Evolutionary conservation across 2,888 invertebrate species (phyloP), one percentile per base, ranked within the genome.

Genomic region (Margaritifera margaritifera): DNA sequence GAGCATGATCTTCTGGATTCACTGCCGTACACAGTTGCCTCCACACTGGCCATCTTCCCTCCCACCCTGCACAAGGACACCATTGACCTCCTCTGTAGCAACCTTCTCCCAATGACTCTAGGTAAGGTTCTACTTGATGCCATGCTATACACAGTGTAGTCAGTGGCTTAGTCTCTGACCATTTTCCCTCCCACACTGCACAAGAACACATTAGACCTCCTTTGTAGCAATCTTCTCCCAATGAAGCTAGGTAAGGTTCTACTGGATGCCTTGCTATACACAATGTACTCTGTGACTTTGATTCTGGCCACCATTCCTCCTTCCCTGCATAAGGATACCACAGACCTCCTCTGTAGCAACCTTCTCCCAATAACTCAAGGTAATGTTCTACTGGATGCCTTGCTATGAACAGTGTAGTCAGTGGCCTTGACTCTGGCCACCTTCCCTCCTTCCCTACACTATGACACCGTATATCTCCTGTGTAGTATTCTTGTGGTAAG

Each of bases 1-100:
- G 98, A 99, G 89, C 95, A 96, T 89, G 98, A 99, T 88, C 92
- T 96, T 87, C 95, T 99, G 81, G 98, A 99, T 91, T 96, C 96
- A 86, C 92, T 99, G 83, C 97, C 99, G 27, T 97, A 97, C 90
- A 92, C 97, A 82, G 95, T 97, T 62, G 98, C 99, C 64, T 96
- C 96, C 82, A 95, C 97, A 80, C 94, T 99, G 86, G 95, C 97
- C 66, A 95, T 96, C 62, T 93, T 99, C 87, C 99, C 99, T 0
- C 92, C 93, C 62, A 93, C 94, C 66, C 91, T 99, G 66, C 98
- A 99, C 89, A 97, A 96, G 91, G 97, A 98, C 86, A 95, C 98
- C 77, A 93, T 99, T 66, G 96, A 98, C 88, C 93, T 97, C 63
- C 92, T 99, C 20, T 98, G 98, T 89, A 98, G 96, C 89, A 96